phyloP scores from a whole-genome alignment of 2,888 invertebrate species.

The Mythimna impura region DNA sequence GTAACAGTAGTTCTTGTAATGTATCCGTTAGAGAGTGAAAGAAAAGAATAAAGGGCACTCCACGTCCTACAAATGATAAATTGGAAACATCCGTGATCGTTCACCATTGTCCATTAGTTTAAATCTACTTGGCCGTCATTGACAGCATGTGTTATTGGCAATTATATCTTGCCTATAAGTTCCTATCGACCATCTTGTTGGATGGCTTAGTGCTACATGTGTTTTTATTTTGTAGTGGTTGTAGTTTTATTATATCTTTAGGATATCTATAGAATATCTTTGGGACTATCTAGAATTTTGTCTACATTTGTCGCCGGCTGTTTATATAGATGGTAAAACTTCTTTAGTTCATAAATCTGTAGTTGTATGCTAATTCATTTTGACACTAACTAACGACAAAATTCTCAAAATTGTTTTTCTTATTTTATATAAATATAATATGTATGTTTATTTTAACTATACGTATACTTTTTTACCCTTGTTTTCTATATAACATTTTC shows the following conservation, averaged over 20 bases:
- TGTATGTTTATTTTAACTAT: too few relatives aligned
- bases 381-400: too few relatives aligned
- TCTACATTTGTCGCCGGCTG: not conserved
- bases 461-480: too few relatives aligned
- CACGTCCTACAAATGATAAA: constrained; percentile 68
- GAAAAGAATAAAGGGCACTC: constrained; percentile 49
- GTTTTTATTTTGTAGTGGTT: not conserved
- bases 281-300: not conserved
- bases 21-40: constrained; percentile 27
- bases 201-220: constrained; percentile 5
- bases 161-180: constrained; percentile 67
- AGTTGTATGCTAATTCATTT: too few relatives aligned
- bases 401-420: too few relatives aligned
- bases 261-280: too few relatives aligned
- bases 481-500: too few relatives aligned
- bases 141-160: constrained; percentile 73
- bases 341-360: not conserved
- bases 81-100: constrained; percentile 78
- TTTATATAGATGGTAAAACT: not conserved
- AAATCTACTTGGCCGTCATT: constrained; percentile 71
- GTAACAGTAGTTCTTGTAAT: constrained; percentile 19
- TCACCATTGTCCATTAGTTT: constrained; percentile 72
- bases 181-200: constrained; percentile 6
- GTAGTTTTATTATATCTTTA: not conserved
- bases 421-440: too few relatives aligned